These are phyloP conservation scores for Parambassis ranga DNA, from an alignment of 2,797 vertebrate species.

Conservation along the genomic window DNA sequence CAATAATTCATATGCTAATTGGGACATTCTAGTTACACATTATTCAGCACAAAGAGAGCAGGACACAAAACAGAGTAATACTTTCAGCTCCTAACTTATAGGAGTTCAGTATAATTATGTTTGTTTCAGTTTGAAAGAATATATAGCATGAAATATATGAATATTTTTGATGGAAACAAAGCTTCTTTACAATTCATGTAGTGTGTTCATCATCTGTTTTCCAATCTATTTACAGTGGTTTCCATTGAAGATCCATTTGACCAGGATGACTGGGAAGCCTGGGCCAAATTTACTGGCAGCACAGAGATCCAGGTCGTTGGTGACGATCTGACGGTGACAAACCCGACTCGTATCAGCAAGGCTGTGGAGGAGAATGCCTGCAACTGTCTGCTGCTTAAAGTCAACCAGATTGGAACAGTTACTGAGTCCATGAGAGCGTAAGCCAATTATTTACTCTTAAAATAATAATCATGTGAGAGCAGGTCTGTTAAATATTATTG, in stretches of 20 bases:
- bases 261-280: slow-evolving; percentile 95
- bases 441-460: slow-evolving; percentile 60
- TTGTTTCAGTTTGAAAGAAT: too few relatives aligned
- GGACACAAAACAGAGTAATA: neutral
- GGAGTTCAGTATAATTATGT: too few relatives aligned
- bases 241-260: slow-evolving; percentile 97
- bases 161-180: too few relatives aligned
- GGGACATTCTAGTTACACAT: too few relatives aligned
- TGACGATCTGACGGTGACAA: slow-evolving; percentile 95
- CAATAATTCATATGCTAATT: too few relatives aligned
- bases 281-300: slow-evolving; percentile 88
- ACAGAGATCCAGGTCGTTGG: slow-evolving; percentile 92
- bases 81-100: too few relatives aligned
- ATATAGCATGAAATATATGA: too few relatives aligned
- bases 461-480: neutral
- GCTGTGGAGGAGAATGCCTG: slow-evolving; percentile 90
- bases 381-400: slow-evolving; percentile 97
- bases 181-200: too few relatives aligned
- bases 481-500: neutral
- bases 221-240: slow-evolving; percentile 78
- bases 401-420: slow-evolving; percentile 96
- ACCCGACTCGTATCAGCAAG: slow-evolving; percentile 91
- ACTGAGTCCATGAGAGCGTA: slow-evolving; percentile 93
- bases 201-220: neutral
- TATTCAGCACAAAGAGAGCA: neutral